Base-by-base conservation (phyloP, 2,797 vertebrate genomes). In the Sebastiscus albofasciatus region DNA sequence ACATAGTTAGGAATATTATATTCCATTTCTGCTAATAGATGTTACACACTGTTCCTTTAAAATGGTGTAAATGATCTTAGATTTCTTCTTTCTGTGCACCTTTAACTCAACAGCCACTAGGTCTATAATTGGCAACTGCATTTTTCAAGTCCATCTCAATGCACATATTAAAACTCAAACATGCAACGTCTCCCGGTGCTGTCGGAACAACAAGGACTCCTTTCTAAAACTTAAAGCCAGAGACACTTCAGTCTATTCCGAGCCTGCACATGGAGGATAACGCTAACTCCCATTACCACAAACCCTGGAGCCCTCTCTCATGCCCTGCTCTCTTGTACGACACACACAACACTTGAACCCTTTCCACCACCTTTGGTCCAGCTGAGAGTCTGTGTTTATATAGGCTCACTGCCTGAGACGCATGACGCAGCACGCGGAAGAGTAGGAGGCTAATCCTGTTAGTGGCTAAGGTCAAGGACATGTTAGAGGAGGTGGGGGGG, bases 381-480 rank as follows among this genome's bases (percentile, higher is more conserved):
- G 67, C 71, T 75, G 66, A 67, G 68, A 49, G 42, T 29, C 66
- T 61, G 31, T 77, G 81, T 80, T 69, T 74, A 80, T 81, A 67
- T 83, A 71, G 87, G 89, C 86, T 93, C 82, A 84, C 79, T 70
- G 79, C 71, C 70, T 88, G 74, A 88, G 87, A 86, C 83, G 60
- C 87, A 90, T 58, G 84, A 90, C 77, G 89, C 75, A 76, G 76
- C 93, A 93, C 84, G 87, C 94, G 93, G 83, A 79, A 66, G 90
- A 88, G 87, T 81, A 92, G 86, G 31, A 90, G 76, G 78, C 76
- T 95, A 95, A 96, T 96, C 96, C 90, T 85, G 90, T 96, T 95
- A 96, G 77, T 39, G 58, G 42, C 85, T 83, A 34, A 89, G 94
- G 94, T 95, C 94, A 96, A 95, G 93, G 94, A 93, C 93, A 83